phyloP scores from a whole-genome alignment of 1,140 invertebrate species.

The Pogonus chalceus region DNA sequence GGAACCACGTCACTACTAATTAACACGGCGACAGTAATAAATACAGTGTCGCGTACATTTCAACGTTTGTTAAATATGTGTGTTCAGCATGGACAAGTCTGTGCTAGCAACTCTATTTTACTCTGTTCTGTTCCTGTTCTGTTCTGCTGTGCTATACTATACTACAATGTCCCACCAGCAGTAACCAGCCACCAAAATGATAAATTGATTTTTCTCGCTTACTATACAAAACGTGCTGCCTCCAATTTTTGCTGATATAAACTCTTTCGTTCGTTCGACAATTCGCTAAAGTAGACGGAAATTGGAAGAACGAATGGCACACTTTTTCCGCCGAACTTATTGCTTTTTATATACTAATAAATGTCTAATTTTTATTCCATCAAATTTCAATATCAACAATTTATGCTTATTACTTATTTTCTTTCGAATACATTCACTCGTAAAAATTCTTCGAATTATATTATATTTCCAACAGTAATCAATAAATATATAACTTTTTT shows the following conservation, averaged over 20 bases:
- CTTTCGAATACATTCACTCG: too few species aligned
- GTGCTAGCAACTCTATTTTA: not conserved
- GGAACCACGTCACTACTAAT: not conserved
- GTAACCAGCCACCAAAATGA: too few species aligned
- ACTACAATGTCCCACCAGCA: too few species aligned
- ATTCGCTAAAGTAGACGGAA: not conserved
- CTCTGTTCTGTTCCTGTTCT: not conserved
- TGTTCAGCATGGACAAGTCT: not conserved
- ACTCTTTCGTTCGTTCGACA: not conserved
- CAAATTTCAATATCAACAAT: too few species aligned
- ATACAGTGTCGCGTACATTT: not conserved
- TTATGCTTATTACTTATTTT: too few species aligned
- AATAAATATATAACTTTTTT: too few species aligned
- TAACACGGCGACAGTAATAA: not conserved
- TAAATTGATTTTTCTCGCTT: conserved; percentile 6
- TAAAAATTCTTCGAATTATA: too few species aligned
- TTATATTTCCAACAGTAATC: too few species aligned
- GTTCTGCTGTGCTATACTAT: too few species aligned
- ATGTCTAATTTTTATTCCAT: too few species aligned
- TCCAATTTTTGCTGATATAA: conserved; percentile 1
- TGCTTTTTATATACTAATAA: too few species aligned
- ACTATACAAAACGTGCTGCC: conserved; percentile 2
- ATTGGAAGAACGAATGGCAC: conserved; percentile 1
- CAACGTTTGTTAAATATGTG: not conserved
- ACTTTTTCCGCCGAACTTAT: too few species aligned